These are phyloP conservation scores for Geodia barretti DNA, from an alignment of 37 sponge, comb jelly and placozoan genomes.

Conservation along the genomic window DNA sequence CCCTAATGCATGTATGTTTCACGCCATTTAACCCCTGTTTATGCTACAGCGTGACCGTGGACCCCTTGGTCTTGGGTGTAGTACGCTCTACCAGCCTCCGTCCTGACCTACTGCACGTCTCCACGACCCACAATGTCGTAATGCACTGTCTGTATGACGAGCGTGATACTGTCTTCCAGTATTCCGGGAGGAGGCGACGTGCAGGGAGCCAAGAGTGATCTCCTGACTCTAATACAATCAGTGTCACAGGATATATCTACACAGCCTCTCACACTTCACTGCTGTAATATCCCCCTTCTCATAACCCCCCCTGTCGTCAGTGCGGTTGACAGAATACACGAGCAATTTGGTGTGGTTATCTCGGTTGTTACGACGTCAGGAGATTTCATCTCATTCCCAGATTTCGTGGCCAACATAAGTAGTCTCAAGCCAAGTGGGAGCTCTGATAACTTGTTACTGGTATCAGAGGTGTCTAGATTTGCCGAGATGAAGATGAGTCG, in stretches of 20 bases:
- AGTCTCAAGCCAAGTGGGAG: background rate
- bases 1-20: too few relatives aligned
- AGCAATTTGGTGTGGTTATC: background rate
- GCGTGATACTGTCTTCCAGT: too few relatives aligned
- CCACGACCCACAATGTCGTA: too few relatives aligned
- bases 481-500: background rate
- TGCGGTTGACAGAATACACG: background rate
- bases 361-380: background rate
- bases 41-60: too few relatives aligned
- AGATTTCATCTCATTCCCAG: background rate
- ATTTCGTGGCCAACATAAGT: background rate
- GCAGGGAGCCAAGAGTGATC: background rate
- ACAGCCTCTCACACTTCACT: slow-evolving; percentile 3
- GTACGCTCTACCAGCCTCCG: too few relatives aligned
- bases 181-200: too few relatives aligned
- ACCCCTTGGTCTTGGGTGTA: too few relatives aligned
- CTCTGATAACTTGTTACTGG: background rate
- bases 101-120: too few relatives aligned
- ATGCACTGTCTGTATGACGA: too few relatives aligned
- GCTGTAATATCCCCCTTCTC: slow-evolving; percentile 1
- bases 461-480: background rate
- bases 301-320: background rate
- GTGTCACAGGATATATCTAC: background rate
- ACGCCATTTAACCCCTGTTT: too few relatives aligned
- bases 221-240: background rate